Evolutionary conservation across 2,888 invertebrate species (phyloP), one percentile per base, ranked within the genome.

Genomic region (Diadegma fenestrale): DNA sequence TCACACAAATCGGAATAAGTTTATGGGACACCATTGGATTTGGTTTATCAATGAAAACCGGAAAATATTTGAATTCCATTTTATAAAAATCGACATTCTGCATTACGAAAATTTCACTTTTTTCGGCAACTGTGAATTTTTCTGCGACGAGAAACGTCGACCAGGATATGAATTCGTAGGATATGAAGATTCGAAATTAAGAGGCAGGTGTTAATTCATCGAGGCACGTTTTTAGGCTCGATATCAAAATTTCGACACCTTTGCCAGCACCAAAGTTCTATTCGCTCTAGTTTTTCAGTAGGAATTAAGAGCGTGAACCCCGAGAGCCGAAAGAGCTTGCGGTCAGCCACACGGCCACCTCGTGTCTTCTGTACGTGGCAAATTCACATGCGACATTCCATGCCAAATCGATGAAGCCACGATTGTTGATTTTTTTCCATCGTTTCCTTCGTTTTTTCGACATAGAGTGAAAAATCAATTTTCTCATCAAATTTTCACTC

Each of bases 261-360:
- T 61, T 30, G 68, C 75, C 73, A 22, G 22, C 19, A 2, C 22
- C 54, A 58, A 22, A 61, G 30, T 75, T 45, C 71, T 51, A 45
- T 45, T 58, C 71, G 64, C 71, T 80, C 58, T 80, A 48, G 64
- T 54, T 84, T 58, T 48, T 61, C 72, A 84, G 80, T 84, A 84
- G 84, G 80, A 76, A 54, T 77, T 80, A 84, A 84, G 80, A 84
- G 43, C 84, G 80, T 80, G 64, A 72, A 43, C 64, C 54, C 79
- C 66, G 66, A 37, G 54, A 76, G 61, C 63, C 71, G 45, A 63
- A 61, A 58, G 71, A 58, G 75, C 69, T 37, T 30, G 51, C 76
- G 75, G 83, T 83, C 79, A 68, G 79, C 69, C 68, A 76, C 80
- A 75, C 75, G 63, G 63, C 37, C 54, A 41, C 64, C 69, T n/a